A percentile compares a stretch with the other conserved stretches of the same genome.
Evolutionary conservation across 2,113 vertebrate genomes (phyloP).

Genomic region (Calidris pugnax): DNA sequence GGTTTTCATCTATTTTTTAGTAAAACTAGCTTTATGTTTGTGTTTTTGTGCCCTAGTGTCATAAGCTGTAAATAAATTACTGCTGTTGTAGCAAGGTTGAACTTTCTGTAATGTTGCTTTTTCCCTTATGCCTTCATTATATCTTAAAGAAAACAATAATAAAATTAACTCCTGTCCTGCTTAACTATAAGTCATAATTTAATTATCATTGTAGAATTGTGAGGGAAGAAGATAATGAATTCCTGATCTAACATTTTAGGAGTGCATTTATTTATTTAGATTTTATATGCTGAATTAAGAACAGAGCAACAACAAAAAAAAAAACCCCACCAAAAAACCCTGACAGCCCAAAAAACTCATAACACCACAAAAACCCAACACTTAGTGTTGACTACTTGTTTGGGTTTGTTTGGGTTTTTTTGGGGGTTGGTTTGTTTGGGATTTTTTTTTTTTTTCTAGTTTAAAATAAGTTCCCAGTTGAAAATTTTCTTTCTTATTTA

Average conservation of each 20-base stretch:
- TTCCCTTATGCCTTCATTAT: not conserved
- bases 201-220: not conserved
- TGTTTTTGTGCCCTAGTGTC: not conserved
- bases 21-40: not conserved
- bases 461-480: not conserved
- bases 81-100: not conserved
- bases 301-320: not conserved
- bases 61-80: not conserved
- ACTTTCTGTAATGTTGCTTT: not conserved
- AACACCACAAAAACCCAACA: accelerated
- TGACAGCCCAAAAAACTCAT: not conserved
- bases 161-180: not conserved
- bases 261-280: not conserved
- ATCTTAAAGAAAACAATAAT: not conserved
- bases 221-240: not conserved
- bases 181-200: not conserved
- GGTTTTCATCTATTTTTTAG: not conserved
- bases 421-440: not conserved
- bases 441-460: not conserved
- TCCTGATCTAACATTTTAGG: not conserved
- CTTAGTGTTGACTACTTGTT: not conserved
- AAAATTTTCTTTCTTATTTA: not conserved
- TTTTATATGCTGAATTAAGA: not conserved
- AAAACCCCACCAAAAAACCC: no score
- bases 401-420: not conserved